Conservation (phyloP, 2,797 vertebrate genomes). For the Onychomys torridus region DNA sequence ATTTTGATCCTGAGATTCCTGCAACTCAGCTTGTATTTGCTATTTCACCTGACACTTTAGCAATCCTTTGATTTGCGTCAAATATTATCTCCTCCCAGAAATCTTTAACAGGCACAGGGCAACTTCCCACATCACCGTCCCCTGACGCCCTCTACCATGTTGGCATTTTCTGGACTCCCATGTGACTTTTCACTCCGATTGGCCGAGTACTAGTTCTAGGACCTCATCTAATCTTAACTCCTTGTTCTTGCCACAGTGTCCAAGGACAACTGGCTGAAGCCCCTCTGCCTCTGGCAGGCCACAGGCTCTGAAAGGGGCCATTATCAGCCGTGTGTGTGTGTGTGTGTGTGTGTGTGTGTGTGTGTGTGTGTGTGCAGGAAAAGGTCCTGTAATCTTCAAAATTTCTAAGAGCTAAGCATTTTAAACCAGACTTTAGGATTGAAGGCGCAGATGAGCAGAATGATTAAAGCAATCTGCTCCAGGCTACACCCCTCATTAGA, state of each 20-base stretch:
- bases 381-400: not conserved
- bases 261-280: not conserved
- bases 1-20: not conserved
- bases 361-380: too few species aligned
- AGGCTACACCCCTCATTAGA: not conserved
- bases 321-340: not conserved
- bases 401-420: not conserved
- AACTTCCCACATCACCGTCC: not conserved
- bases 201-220: not conserved
- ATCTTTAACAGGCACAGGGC: not conserved
- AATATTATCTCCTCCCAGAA: not conserved
- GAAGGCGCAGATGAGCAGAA: not conserved
- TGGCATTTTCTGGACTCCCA: conserved; percentile 16
- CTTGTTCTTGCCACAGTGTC: not conserved
- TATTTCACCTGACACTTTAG: not conserved
- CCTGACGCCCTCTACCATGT: not conserved
- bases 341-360: too few species aligned
- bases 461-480: conserved; percentile 16
- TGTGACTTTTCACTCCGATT: conserved; percentile 14
- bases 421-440: not conserved
- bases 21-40: not conserved
- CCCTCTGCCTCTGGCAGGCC: not conserved
- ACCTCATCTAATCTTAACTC: not conserved
- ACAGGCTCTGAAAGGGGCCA: not conserved
- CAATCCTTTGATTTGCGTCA: not conserved